These are phyloP conservation scores for Trachemys scripta DNA, from an alignment of 2,113 vertebrate species.

Conservation along the genomic window DNA sequence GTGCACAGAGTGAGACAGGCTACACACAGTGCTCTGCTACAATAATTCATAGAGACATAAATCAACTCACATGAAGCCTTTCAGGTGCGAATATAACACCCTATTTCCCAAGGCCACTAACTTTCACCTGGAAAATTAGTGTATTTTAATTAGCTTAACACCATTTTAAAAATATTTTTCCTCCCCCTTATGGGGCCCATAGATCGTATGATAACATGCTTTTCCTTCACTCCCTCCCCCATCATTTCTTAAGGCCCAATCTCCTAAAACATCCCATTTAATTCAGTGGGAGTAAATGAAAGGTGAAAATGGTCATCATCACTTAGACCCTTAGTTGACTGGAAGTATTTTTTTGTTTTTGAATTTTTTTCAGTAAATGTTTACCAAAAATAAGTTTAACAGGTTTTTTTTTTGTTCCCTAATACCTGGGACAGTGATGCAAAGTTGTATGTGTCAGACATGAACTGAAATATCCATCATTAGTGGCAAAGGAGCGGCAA, in stretches of 20 bases:
- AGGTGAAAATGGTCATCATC: background rate
- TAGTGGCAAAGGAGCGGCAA: background rate
- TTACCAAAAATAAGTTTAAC: background rate
- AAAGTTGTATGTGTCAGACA: background rate
- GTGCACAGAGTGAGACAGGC: background rate
- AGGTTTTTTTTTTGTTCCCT: background rate
- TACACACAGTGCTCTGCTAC: background rate
- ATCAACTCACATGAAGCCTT: background rate
- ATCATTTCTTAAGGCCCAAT: no score
- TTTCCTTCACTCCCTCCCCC: background rate
- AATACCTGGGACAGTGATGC: background rate
- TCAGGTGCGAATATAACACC: background rate
- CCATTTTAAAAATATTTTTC: background rate
- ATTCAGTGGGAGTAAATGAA: background rate
- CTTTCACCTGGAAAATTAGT: background rate
- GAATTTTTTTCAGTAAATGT: background rate
- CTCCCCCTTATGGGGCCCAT: background rate
- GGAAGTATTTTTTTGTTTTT: background rate
- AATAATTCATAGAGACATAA: background rate
- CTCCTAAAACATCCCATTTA: background rate
- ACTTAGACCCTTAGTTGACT: background rate
- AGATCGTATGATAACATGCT: background rate
- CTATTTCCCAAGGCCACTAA: background rate
- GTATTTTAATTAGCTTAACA: background rate
- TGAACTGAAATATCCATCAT: background rate